phyloP scores from a whole-genome alignment of 2,888 invertebrate species.

The Bembecia ichneumoniformis region DNA sequence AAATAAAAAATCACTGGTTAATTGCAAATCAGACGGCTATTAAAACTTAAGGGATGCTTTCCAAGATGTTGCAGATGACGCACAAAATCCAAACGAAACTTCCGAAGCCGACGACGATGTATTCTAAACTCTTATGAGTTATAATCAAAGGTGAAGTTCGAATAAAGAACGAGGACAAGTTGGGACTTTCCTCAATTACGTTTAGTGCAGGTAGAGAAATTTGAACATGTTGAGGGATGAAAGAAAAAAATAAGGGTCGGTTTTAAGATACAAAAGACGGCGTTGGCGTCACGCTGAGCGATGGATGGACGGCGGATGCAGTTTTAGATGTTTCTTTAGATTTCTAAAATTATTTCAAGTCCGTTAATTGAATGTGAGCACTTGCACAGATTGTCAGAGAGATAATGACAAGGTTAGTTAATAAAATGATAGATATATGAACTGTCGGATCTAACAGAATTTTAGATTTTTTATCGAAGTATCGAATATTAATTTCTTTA shows the following conservation, averaged over 20 bases:
- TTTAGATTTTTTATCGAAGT: too few species aligned
- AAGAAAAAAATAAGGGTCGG: slow-evolving; percentile 65
- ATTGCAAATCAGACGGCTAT: slow-evolving; percentile 47
- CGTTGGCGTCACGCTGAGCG: slow-evolving; percentile 66
- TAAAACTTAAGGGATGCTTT: slow-evolving; percentile 58
- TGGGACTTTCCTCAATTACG: slow-evolving; percentile 10
- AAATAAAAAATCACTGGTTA: slow-evolving; percentile 28
- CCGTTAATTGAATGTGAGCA: slow-evolving; percentile 62
- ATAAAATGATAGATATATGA: background rate
- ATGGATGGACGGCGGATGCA: slow-evolving; percentile 65
- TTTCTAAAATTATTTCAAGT: slow-evolving; percentile 46
- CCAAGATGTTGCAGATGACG: slow-evolving; percentile 60
- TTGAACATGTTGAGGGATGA: slow-evolving; percentile 67
- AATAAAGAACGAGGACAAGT: slow-evolving; percentile 4
- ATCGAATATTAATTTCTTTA: too few species aligned
- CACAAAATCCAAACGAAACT: slow-evolving; percentile 22
- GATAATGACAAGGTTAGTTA: slow-evolving; percentile 9
- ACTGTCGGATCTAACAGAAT: too few species aligned
- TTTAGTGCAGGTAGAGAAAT: slow-evolving; percentile 65
- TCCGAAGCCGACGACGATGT: slow-evolving; percentile 5
- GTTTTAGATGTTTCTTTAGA: slow-evolving; percentile 58
- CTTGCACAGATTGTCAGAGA: slow-evolving; percentile 37
- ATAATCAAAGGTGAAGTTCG: slow-evolving; percentile 18
- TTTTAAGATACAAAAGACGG: slow-evolving; percentile 61
- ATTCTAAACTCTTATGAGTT: slow-evolving; percentile 14